Base-by-base conservation (phyloP, 2,113 vertebrate species). In the Nanorana parkeri region DNA sequence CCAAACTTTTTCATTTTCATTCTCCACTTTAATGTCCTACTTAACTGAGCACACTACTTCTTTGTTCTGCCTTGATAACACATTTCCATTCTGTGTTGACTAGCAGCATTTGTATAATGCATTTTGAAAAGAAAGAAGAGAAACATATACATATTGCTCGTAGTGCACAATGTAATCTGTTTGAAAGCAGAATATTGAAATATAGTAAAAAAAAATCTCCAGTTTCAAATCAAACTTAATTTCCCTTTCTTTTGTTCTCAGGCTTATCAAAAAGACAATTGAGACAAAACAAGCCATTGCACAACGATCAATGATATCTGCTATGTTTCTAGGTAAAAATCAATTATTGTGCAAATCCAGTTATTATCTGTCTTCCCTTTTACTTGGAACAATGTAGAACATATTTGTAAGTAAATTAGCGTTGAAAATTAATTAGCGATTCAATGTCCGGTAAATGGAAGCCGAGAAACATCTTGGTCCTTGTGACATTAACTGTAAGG, bases 341-440 rank as follows among this genome's bases (percentile, higher is more conserved):
- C 92, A 91, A 93, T 95, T 96, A 96, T 95, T 92, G 90, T 92
- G 92, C 91, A 94, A 93, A 94, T 94, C 84, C 87, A 85, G 86
- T 84, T 81, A 65, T 84, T 85, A 85, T 69, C 83, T 86, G 86
- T 87, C 89, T 86, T 88, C 83, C 85, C 78, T 88, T 92, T 95
- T 94, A 92, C 93, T 95, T 94, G 91, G 95, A 96, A 95, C 88
- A 91, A 95, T 93, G 92, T 91, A 95, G 95, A 91, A 91, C 88
- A 92, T 94, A 95, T 91, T 92, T 91, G 93, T 91, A 93, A 91
- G 94, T 32, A 96, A 95, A 96, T 96, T 91, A 96, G 95, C 94
- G 93, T 91, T 91, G 88, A 86, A 86, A 95, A 95, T 95, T 96
- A 95, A 95, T 96, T 96, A 95, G 88, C 88, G 94, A 94, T 95